Conservation (phyloP, 1,140 invertebrate genomes). For the Aphelinus atriplicis region DNA sequence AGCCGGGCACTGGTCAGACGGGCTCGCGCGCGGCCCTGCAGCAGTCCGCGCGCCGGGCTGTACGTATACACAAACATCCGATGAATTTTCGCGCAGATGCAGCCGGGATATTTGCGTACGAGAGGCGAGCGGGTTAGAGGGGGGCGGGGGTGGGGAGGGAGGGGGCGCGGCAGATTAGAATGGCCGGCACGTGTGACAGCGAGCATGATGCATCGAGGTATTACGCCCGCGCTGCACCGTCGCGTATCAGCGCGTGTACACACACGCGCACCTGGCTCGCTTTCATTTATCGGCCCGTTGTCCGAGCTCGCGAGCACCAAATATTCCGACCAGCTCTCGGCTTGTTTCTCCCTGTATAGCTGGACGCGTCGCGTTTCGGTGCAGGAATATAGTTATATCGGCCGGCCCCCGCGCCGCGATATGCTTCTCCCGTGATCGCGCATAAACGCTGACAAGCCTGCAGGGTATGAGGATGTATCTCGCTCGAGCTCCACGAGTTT, state of each 20-base stretch:
- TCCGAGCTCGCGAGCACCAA: slow-evolving; percentile 4
- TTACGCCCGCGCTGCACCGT: slow-evolving; percentile 36
- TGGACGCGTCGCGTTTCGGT: no score
- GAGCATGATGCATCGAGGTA: slow-evolving; percentile 45
- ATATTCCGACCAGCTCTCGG: not conserved
- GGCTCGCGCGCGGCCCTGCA: not conserved
- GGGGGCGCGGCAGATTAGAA: slow-evolving; percentile 25
- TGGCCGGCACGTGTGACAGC: slow-evolving; percentile 40
- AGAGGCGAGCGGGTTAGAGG: slow-evolving; percentile 43
- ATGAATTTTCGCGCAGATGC: not conserved
- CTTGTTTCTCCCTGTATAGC: not conserved
- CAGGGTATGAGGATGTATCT: no score
- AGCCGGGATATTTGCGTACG: slow-evolving; percentile 36
- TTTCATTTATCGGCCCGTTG: slow-evolving; percentile 29
- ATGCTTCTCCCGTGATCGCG: no score
- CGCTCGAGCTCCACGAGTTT: no score
- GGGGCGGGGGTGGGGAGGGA: no score
- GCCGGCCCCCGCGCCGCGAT: no score
- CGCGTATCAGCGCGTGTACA: not conserved
- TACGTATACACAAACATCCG: no score
- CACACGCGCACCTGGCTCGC: not conserved
- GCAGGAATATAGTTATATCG: no score
- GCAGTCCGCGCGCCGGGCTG: no score
- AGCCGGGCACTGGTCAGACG: not conserved
- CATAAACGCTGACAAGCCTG: no score